Evolutionary conservation across 2,888 invertebrate genomes (phyloP).

Genomic region (Lydus trimaculatus): DNA sequence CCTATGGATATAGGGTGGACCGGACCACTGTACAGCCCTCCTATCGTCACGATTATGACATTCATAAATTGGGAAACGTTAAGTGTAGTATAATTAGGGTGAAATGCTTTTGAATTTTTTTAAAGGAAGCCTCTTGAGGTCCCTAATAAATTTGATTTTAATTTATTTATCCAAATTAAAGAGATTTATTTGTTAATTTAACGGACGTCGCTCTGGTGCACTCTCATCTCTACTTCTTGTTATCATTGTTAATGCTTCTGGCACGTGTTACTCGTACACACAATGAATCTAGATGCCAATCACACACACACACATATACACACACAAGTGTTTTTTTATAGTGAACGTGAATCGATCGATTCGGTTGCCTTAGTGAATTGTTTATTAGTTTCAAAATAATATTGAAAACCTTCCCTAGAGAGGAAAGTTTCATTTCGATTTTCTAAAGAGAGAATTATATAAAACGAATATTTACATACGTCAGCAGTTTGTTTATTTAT

Average conservation of each 20-base stretch:
- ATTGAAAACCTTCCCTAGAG: too few relatives aligned
- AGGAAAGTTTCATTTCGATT: slow-evolving; percentile 32
- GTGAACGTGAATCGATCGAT: slow-evolving; percentile 17
- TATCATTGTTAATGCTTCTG: not conserved
- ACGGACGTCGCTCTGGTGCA: not conserved
- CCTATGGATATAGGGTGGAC: too few relatives aligned
- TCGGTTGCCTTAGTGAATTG: slow-evolving; percentile 47
- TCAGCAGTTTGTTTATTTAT: slow-evolving; percentile 13
- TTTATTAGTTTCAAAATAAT: slow-evolving; percentile 45
- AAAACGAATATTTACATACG: not conserved
- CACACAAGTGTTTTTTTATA: not conserved
- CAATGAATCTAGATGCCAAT: slow-evolving; percentile 3
- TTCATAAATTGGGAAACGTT: too few relatives aligned
- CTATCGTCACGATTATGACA: too few relatives aligned
- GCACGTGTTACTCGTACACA: slow-evolving; percentile 3
- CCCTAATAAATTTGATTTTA: not conserved
- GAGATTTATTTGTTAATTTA: not conserved
- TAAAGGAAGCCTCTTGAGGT: too few relatives aligned
- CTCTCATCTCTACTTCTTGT: not conserved
- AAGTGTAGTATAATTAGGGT: too few relatives aligned
- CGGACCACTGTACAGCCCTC: too few relatives aligned
- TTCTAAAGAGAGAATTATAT: not conserved
- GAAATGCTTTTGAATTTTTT: too few relatives aligned
- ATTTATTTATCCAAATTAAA: not conserved
- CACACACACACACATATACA: too few relatives aligned